Conservation (phyloP, 2,797 vertebrate genomes). For the Amblyraja radiata region DNA sequence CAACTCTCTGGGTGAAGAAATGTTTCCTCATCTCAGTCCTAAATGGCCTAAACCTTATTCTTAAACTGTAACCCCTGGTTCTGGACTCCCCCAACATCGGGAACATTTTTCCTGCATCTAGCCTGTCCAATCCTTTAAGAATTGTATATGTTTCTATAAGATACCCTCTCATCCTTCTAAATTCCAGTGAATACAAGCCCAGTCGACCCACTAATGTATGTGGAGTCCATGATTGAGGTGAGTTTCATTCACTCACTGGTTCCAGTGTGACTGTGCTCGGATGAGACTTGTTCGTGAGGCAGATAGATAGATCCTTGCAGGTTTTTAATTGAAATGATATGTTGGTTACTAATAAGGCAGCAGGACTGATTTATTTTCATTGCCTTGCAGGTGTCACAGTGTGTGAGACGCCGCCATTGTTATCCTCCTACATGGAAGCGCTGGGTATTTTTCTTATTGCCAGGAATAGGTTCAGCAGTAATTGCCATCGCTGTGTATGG, state of each 20-base stretch:
- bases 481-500: conserved; percentile 74
- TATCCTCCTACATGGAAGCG: conserved; percentile 85
- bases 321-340: not conserved
- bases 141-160: too few relatives aligned
- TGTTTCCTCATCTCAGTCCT: too few relatives aligned
- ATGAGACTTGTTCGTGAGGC: not conserved
- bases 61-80: too few relatives aligned
- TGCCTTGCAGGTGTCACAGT: conserved; percentile 64
- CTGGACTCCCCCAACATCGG: too few relatives aligned
- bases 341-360: not conserved
- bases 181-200: too few relatives aligned
- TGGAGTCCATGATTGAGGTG: not conserved
- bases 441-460: conserved; percentile 83
- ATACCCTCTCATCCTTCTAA: too few relatives aligned
- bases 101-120: too few relatives aligned
- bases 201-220: too few relatives aligned
- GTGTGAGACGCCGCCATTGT: conserved; percentile 67
- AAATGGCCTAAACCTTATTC: too few relatives aligned
- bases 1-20: too few relatives aligned
- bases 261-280: not conserved
- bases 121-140: too few relatives aligned
- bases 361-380: not conserved
- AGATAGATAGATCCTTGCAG: not conserved
- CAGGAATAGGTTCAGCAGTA: conserved; percentile 70
- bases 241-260: not conserved